These are phyloP conservation scores for Varanus komodoensis DNA, from an alignment of 2,113 vertebrate genomes.

Conservation along the genomic window DNA sequence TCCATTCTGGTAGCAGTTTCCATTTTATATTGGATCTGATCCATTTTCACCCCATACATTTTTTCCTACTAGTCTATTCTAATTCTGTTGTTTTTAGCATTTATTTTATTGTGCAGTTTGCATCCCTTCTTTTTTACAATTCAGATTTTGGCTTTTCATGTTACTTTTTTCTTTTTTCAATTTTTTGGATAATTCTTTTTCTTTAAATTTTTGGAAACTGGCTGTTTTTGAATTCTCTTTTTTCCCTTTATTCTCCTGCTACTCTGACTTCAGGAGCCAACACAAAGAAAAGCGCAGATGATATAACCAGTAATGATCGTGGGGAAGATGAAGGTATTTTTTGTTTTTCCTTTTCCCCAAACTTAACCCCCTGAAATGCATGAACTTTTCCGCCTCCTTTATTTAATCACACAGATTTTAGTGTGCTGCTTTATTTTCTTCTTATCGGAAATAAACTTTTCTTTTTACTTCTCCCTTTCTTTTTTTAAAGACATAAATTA, in stretches of 20 bases:
- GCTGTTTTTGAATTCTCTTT: slow-evolving; percentile 84
- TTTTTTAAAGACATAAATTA: slow-evolving; percentile 68
- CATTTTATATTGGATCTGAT: too few species aligned
- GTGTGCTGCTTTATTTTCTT: slow-evolving; percentile 71
- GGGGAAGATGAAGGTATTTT: slow-evolving; percentile 92
- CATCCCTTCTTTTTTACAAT: slow-evolving; percentile 73
- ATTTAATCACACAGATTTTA: slow-evolving; percentile 62
- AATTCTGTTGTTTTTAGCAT: slow-evolving; percentile 74
- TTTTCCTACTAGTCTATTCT: slow-evolving; percentile 67
- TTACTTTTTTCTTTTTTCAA: slow-evolving; percentile 68
- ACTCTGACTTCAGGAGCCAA: slow-evolving; percentile 88
- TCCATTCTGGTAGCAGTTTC: too few species aligned
- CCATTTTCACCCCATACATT: slow-evolving; percentile 60
- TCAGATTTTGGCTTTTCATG: slow-evolving; percentile 72
- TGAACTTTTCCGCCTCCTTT: slow-evolving; percentile 73
- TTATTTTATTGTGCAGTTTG: slow-evolving; percentile 74
- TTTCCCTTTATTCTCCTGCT: slow-evolving; percentile 84
- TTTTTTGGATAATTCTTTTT: slow-evolving; percentile 53
- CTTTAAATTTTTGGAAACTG: slow-evolving; percentile 75
- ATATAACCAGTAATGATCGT: slow-evolving; percentile 91
- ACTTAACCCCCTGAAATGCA: slow-evolving; percentile 82
- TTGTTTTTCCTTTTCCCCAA: slow-evolving; percentile 73
- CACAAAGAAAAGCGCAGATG: slow-evolving; percentile 89
- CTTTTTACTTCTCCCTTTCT: slow-evolving; percentile 64
- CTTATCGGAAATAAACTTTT: slow-evolving; percentile 65